Conservation (phyloP, 2,113 vertebrate genomes). For the Ellobius talpinus region DNA sequence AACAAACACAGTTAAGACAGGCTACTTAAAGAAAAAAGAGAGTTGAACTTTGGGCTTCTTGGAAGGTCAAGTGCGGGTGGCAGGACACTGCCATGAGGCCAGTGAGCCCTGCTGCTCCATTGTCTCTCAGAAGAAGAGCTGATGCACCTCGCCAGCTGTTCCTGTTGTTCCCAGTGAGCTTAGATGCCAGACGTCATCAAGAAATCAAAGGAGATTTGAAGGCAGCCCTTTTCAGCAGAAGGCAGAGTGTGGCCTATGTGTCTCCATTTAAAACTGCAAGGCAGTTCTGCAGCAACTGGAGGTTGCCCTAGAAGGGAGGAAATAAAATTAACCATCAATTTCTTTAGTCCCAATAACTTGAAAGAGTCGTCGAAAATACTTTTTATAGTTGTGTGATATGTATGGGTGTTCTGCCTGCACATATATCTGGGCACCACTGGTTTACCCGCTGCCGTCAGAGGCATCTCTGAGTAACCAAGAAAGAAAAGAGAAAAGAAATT, state of each 20-base stretch:
- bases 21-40: slow-evolving; percentile 82
- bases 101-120: slow-evolving; percentile 50
- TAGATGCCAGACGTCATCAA: slow-evolving; percentile 85
- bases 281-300: slow-evolving; percentile 98
- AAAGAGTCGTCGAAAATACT: neutral
- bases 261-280: slow-evolving; percentile 96
- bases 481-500: neutral
- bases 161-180: slow-evolving; percentile 84
- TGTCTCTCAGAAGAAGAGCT: slow-evolving; percentile 83
- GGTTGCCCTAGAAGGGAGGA: slow-evolving; percentile 92
- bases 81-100: slow-evolving; percentile 63
- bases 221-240: slow-evolving; percentile 90
- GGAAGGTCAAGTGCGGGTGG: slow-evolving; percentile 86
- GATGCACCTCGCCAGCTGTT: slow-evolving; percentile 84
- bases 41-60: slow-evolving; percentile 85
- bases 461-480: neutral
- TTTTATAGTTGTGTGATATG: neutral
- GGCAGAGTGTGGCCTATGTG: slow-evolving; percentile 90
- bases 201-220: slow-evolving; percentile 87
- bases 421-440: neutral
- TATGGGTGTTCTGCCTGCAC: neutral
- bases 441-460: neutral
- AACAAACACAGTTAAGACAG: slow-evolving; percentile 87
- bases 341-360: neutral
- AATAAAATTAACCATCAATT: neutral